Conservation (phyloP, 1,140 invertebrate genomes). For the Bactericera cockerelli region DNA sequence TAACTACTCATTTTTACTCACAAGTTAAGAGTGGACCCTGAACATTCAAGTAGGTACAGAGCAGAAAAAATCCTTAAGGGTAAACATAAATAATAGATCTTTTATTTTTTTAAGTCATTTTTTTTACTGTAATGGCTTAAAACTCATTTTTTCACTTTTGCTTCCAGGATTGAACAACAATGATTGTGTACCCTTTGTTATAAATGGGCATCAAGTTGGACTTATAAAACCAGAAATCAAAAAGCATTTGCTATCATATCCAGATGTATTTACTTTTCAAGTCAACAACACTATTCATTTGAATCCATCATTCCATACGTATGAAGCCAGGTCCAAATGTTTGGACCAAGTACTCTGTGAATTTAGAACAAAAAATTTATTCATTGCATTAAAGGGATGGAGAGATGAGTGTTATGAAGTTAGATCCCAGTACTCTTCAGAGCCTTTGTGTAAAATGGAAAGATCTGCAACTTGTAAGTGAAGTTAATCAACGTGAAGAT, state of each 20-base stretch:
- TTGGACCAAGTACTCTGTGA: conserved; percentile 64
- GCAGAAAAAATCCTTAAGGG: too few species aligned
- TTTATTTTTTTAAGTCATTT: not conserved
- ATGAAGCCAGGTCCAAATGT: conserved; percentile 55
- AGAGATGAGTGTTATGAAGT: conserved; percentile 85
- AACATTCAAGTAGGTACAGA: too few species aligned
- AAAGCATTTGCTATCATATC: conserved; percentile 58
- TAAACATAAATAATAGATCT: not conserved
- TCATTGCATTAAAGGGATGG: conserved; percentile 68
- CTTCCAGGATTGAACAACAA: conserved; percentile 47
- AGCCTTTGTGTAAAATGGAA: conserved; percentile 74
- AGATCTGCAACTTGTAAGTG: conserved; percentile 59
- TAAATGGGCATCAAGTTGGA: conserved; percentile 75
- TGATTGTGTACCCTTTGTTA: conserved; percentile 68
- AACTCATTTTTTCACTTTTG: conserved; percentile 21
- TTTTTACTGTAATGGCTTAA: not conserved
- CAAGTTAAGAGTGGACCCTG: not conserved
- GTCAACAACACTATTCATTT: conserved; percentile 53
- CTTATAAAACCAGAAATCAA: conserved; percentile 66
- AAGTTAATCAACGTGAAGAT: too few species aligned
- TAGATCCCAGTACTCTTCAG: conserved; percentile 46
- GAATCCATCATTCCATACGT: conserved; percentile 69
- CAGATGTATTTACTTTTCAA: conserved; percentile 48
- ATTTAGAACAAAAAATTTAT: conserved; percentile 45
- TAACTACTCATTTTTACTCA: not conserved